phyloP scores from a whole-genome alignment of 2,797 vertebrate genomes.

The Orientallactaga sibirica region DNA sequence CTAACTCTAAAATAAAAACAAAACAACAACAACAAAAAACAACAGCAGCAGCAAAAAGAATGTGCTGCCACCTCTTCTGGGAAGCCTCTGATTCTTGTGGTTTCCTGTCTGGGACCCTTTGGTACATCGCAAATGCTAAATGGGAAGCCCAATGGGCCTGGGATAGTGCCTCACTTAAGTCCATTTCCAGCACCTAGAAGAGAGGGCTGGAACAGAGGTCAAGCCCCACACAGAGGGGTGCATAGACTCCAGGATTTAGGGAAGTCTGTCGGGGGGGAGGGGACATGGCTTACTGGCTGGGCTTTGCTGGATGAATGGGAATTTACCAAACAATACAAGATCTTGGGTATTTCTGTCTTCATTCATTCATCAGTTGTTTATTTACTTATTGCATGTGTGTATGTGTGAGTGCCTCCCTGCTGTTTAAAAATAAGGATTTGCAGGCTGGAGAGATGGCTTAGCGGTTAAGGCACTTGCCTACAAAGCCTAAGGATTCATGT shows the following conservation, averaged over 20 bases:
- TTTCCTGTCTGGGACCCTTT: not conserved
- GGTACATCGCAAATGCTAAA: not conserved
- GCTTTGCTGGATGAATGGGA: not conserved
- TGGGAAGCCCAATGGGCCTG: not conserved
- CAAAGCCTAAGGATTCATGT: too few species aligned
- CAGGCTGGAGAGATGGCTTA: too few species aligned
- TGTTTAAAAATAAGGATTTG: too few species aligned
- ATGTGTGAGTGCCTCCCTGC: too few species aligned
- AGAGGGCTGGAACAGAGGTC: not conserved
- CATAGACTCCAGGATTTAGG: not conserved
- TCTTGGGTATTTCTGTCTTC: not conserved
- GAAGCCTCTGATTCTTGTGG: not conserved
- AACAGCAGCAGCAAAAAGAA: not conserved
- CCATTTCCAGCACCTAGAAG: not conserved
- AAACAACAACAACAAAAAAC: too few species aligned
- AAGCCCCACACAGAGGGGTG: too few species aligned
- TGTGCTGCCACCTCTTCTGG: not conserved
- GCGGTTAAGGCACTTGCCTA: too few species aligned
- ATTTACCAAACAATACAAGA: not conserved
- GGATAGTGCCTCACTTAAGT: not conserved
- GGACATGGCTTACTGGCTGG: not conserved
- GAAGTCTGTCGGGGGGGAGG: not conserved
- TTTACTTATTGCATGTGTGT: not conserved
- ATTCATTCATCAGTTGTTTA: not conserved
- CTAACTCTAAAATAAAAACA: too few species aligned